These are phyloP conservation scores for Peromyscus nudipes DNA, from an alignment of 2,797 vertebrate genomes.

Conservation along the genomic window DNA sequence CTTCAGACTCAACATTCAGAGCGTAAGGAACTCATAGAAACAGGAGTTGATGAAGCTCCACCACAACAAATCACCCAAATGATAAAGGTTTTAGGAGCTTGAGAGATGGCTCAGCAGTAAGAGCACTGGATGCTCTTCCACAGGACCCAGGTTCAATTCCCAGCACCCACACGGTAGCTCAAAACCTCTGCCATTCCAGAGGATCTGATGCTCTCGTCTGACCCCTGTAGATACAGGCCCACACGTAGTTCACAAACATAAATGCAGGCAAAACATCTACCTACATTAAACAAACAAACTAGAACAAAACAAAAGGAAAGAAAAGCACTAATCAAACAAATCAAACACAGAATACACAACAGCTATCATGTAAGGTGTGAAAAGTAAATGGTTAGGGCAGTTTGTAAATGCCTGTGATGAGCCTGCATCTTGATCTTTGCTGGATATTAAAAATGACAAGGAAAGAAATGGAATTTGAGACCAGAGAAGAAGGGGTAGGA, in stretches of 20 bases:
- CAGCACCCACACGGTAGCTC: background rate
- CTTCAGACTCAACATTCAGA: background rate
- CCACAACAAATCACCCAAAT: background rate
- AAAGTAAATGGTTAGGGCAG: background rate
- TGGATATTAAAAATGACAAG: background rate
- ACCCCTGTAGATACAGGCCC: background rate
- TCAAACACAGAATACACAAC: background rate
- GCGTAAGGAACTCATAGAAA: background rate
- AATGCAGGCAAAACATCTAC: no score
- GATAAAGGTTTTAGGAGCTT: background rate
- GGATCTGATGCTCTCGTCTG: background rate
- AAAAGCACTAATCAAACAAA: background rate
- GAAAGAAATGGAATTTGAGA: background rate
- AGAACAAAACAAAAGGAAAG: background rate
- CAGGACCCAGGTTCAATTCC: background rate
- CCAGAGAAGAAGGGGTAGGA: background rate
- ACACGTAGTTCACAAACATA: no score
- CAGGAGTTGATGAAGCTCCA: background rate
- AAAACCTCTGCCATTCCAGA: background rate
- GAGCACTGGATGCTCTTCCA: background rate
- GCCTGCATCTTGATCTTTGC: background rate
- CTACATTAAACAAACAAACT: background rate
- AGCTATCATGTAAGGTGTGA: background rate
- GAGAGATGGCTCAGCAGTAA: background rate
- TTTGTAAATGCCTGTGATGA: background rate